Evolutionary conservation across 2,888 invertebrate species (phyloP).

Genomic region (Tinea semifulvella): DNA sequence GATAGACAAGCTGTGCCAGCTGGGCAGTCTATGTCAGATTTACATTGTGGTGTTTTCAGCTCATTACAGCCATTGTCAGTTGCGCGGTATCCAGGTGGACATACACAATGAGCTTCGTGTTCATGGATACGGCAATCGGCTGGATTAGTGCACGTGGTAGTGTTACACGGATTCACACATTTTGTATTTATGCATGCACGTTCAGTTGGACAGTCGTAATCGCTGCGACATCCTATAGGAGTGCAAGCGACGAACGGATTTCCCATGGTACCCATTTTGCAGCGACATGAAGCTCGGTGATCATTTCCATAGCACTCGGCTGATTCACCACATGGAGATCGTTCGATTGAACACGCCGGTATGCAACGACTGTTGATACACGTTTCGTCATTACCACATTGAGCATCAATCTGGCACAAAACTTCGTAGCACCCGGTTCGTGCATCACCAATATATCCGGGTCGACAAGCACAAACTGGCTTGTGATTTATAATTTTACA

Average conservation of each 20-base stretch:
- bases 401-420: slow-evolving; percentile 76
- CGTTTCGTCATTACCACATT: slow-evolving; percentile 84
- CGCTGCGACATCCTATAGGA: slow-evolving; percentile 80
- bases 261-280: slow-evolving; percentile 81
- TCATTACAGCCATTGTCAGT: slow-evolving; percentile 69
- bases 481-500: slow-evolving; percentile 87
- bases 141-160: slow-evolving; percentile 74
- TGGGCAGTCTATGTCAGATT: slow-evolving; percentile 83
- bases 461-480: slow-evolving; percentile 85
- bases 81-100: slow-evolving; percentile 80
- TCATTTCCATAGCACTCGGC: slow-evolving; percentile 83
- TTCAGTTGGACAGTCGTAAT: slow-evolving; percentile 82
- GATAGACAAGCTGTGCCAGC: slow-evolving; percentile 84
- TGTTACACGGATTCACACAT: slow-evolving; percentile 80
- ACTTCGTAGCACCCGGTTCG: slow-evolving; percentile 81
- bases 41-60: slow-evolving; percentile 71
- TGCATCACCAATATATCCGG: slow-evolving; percentile 87
- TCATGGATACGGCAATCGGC: slow-evolving; percentile 80
- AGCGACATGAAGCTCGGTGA: slow-evolving; percentile 85
- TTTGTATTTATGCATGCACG: slow-evolving; percentile 84
- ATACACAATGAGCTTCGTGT: slow-evolving; percentile 81
- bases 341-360: slow-evolving; percentile 78
- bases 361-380: slow-evolving; percentile 85
- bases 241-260: slow-evolving; percentile 82
- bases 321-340: slow-evolving; percentile 76